Evolutionary conservation across 2,113 vertebrate species (phyloP), one percentile per base, ranked within the genome.

Genomic region (Trogon surrucura): DNA sequence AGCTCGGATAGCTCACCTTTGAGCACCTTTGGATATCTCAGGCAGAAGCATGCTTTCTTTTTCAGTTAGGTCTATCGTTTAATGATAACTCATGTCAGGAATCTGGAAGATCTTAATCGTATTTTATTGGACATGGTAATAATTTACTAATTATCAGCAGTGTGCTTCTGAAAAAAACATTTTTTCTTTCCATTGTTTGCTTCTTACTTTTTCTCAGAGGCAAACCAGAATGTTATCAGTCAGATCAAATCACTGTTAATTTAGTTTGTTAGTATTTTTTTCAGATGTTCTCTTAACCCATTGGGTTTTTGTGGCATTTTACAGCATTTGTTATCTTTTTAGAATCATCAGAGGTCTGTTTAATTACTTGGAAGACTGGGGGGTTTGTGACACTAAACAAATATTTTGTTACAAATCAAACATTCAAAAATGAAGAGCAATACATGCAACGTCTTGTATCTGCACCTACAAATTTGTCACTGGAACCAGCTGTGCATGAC

Each of bases 111-210:
- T 71, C 54, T 50, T 69, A 48, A 34, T 32, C 29, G 75, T 54
- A 57, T 93, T 83, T 94, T 93, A 85, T 48, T 94, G 77, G 85
- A 94, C 71, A 81, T 92, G 38, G 57, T 78, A 89, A 96, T 11
- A 34, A 94, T 89, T 97, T 84, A 75, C 57, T 96, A 91, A 96
- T 88, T 98, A 95, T 81, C 80, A 91, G 41, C 79, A 93, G 69
- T 6, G 9, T 41, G 4, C 57, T 96, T 94, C 81, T 95, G 67
- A 80, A 96, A 80, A 96, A 97, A 96, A 95, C 36, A 65, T 65
- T 86, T 94, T 97, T 97, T 87, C 47, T 97, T 97, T 88, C 73
- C 34, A 74, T 90, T 94, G n/a, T 89, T 95, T 84, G n/a, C 90
- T 90, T 93, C 77, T 87, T 88, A 82, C 61, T 89, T 97, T 90